Evolutionary conservation across 2,113 vertebrate species (phyloP).

Genomic region (Hippoglossus stenolepis): DNA sequence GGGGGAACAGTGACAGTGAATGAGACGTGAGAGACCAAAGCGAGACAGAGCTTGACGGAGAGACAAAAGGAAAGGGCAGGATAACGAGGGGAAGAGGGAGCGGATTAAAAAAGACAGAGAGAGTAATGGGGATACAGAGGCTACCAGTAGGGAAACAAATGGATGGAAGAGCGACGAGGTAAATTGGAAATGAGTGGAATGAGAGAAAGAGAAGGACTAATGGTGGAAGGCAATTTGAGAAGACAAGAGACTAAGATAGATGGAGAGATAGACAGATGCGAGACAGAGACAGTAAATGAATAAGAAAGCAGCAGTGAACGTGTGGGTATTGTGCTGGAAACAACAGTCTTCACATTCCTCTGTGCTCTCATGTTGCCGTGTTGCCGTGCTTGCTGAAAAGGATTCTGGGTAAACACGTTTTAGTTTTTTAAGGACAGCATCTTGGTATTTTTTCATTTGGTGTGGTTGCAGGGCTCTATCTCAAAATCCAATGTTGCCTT

Average conservation of each 20-base stretch:
- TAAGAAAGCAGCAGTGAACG: constrained; percentile 2
- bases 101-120: constrained; percentile 46
- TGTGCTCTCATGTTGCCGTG: not conserved
- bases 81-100: constrained; percentile 58
- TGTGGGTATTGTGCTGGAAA: not conserved
- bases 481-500: constrained; percentile 21
- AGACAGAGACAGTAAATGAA: not conserved
- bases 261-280: not conserved
- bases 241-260: constrained; percentile 1
- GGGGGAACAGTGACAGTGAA: constrained; percentile 22
- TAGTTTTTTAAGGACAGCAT: constrained; percentile 34
- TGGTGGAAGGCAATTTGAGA: not conserved
- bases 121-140: constrained; percentile 49
- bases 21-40: constrained; percentile 46
- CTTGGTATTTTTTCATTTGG: not conserved
- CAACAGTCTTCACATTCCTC: constrained; percentile 28
- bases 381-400: constrained; percentile 37
- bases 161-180: constrained; percentile 34
- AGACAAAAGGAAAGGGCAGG: constrained; percentile 39
- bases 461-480: constrained; percentile 2
- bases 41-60: constrained; percentile 41
- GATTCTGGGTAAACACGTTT: constrained; percentile 51
- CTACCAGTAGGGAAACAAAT: constrained; percentile 35
- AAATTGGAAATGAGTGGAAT: constrained; percentile 52
- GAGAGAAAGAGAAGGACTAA: constrained; percentile 1